Conservation (phyloP, 2,797 vertebrate genomes). For the Typhlichthys eigenmanni region DNA sequence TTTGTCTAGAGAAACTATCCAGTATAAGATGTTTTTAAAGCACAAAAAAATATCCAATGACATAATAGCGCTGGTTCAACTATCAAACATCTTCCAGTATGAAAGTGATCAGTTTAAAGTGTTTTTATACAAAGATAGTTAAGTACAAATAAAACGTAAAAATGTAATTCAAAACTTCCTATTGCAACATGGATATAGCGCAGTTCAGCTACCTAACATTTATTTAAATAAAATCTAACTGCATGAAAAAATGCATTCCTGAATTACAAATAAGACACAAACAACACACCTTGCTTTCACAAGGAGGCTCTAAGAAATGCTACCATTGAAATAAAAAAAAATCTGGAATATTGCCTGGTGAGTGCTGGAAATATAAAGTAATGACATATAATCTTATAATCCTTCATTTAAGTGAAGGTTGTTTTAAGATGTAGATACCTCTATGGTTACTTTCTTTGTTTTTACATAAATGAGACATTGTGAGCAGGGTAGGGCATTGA, state of each 20-base stretch:
- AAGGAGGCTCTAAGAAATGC: slow-evolving; percentile 54
- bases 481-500: slow-evolving; percentile 18
- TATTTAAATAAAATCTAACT: slow-evolving; percentile 62
- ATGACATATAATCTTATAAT: too few species aligned
- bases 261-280: slow-evolving; percentile 43
- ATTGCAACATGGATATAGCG: slow-evolving; percentile 39
- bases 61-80: slow-evolving; percentile 16
- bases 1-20: slow-evolving; percentile 40
- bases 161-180: slow-evolving; percentile 46
- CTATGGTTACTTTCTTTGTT: slow-evolving; percentile 48
- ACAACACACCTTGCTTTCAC: slow-evolving; percentile 48
- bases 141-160: slow-evolving; percentile 47
- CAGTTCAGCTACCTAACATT: slow-evolving; percentile 44
- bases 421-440: slow-evolving; percentile 59
- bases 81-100: slow-evolving; percentile 13
- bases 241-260: slow-evolving; percentile 28
- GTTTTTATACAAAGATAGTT: slow-evolving; percentile 48
- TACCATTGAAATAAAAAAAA: slow-evolving; percentile 27
- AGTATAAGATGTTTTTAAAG: slow-evolving; percentile 35
- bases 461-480: slow-evolving; percentile 45
- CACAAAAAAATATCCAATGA: too few species aligned
- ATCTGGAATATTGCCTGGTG: slow-evolving; percentile 39
- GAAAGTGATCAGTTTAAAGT: slow-evolving; percentile 28
- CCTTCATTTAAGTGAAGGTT: slow-evolving; percentile 31
- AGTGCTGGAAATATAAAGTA: slow-evolving; percentile 34